Base-by-base conservation (phyloP, 2,797 vertebrate species). In the Hafferia zeledoni region DNA sequence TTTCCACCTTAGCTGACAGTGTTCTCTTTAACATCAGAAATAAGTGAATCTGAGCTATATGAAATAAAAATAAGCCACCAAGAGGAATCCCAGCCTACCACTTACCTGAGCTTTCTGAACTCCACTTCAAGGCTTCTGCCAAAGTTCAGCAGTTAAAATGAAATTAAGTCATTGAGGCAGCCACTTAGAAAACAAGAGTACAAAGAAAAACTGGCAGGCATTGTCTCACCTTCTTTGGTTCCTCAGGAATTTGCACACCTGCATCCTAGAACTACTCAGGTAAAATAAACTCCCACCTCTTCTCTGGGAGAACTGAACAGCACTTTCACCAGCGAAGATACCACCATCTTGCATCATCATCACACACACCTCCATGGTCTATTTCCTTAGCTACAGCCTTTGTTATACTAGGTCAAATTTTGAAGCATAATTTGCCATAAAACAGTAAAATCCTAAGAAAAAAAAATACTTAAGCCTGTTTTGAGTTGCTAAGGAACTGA, bases 261-360 rank as follows among this genome's bases (percentile, higher is more conserved):
- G 23, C 49, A 68, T 31, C 23, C 3, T 3, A 3, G 8, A 37
- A 23, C 28, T 20, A 9, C 15, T 23, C 18, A 22, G 53, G 37
- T 46, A 5, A 5, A 82, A 33, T 30, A 19, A 41, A 27, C 33
- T 49, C 39, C 47, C 14, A 3, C 16, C 27, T 60, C 16, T 35
- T 60, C 59, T 67, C 5, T 35, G 22, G 1, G 28, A 65, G 33
- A 79, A 5, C 15, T 9, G 49, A 69, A 16, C n/a, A 19, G 37
- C 1, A 0, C 31, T 11, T 30, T 18, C 9, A 8, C n/a, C 52
- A 77, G 55, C 3, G 2, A 70, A 49, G 28, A 67, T 4, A 13
- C 25, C 2, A 25, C 5, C 37, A 13, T 56, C 31, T 39, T 37
- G 8, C 15, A 2, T 24, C 16, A 3, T 25, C 55, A 56, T 6